These are phyloP conservation scores for Pristionchus pacificus DNA, from an alignment of 1,140 invertebrate species.

Conservation along the genomic window DNA sequence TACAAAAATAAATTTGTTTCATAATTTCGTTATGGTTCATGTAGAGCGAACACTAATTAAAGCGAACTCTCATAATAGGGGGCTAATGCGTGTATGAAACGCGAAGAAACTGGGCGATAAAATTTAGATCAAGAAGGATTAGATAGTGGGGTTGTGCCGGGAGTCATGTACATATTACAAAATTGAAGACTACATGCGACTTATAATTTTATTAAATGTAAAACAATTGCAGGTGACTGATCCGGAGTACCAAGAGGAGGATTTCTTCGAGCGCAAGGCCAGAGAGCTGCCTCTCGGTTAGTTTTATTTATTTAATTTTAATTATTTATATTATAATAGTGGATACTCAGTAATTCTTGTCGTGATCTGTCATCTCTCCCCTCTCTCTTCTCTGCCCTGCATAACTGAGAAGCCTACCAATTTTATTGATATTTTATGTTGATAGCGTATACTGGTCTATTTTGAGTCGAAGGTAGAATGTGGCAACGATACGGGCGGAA, in stretches of 20 bases:
- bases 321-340: too few species aligned
- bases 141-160: not conserved
- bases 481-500: too few species aligned
- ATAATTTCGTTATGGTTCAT: conserved; percentile 2
- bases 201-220: too few species aligned
- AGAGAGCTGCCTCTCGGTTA: conserved; percentile 46
- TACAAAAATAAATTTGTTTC: not conserved
- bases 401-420: too few species aligned
- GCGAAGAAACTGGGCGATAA: not conserved
- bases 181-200: too few species aligned
- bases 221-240: conserved; percentile 39
- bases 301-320: conserved; percentile 19
- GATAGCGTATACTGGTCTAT: too few species aligned
- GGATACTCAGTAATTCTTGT: too few species aligned
- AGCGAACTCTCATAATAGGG: not conserved
- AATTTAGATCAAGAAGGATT: not conserved
- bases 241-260: conserved; percentile 48
- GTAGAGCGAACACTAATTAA: not conserved
- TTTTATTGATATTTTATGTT: too few species aligned
- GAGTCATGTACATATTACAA: not conserved
- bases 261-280: conserved; percentile 55
- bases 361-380: too few species aligned
- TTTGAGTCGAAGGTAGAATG: too few species aligned
- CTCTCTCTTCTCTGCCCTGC: too few species aligned
- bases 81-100: not conserved